Conservation (phyloP, 2,888 invertebrate species). For the Cataglyphis livida region DNA sequence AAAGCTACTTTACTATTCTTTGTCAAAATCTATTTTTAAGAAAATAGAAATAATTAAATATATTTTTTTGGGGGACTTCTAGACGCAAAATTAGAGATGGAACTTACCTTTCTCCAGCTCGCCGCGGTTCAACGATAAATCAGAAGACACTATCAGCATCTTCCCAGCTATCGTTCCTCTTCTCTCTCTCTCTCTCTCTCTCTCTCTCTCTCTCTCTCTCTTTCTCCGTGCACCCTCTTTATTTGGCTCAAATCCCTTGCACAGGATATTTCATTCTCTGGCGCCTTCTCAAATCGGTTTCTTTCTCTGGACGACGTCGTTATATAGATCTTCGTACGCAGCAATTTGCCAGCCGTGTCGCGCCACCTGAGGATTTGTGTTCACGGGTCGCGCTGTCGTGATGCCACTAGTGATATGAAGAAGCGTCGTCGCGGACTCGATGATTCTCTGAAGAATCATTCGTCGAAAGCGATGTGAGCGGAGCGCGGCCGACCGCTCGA, state of each 20-base stretch:
- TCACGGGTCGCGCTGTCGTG: neutral
- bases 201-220: too few relatives aligned
- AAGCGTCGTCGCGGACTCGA: neutral
- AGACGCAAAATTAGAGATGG: neutral
- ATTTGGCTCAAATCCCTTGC: neutral
- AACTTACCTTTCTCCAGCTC: neutral
- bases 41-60: neutral
- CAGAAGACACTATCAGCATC: slow-evolving; percentile 4
- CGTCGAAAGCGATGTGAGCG: neutral
- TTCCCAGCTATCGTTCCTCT: neutral
- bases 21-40: neutral
- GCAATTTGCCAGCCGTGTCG: neutral
- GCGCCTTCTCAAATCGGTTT: too few relatives aligned
- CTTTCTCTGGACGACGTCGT: slow-evolving; percentile 3
- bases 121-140: neutral
- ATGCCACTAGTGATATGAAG: neutral
- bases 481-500: slow-evolving; percentile 60
- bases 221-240: neutral
- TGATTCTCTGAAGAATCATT: slow-evolving; percentile 50
- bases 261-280: neutral
- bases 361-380: neutral
- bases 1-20: neutral
- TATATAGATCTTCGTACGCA: neutral
- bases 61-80: neutral
- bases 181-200: neutral